Evolutionary conservation across 2,797 vertebrate species (phyloP), one percentile per base, ranked within the genome.

Genomic region (Caiman crocodilus): DNA sequence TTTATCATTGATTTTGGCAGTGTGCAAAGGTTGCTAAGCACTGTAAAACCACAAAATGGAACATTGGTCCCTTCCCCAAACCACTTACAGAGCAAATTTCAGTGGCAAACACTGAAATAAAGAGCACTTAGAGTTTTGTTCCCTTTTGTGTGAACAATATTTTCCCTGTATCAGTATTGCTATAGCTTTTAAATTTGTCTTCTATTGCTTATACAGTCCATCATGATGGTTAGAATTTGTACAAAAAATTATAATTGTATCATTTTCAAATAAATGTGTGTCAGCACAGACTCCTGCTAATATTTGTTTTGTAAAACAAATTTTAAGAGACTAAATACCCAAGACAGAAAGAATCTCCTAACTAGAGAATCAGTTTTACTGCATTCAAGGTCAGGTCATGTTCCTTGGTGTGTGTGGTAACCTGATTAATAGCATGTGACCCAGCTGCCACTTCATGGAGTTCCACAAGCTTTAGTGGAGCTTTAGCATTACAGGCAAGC

Each of bases 161-260:
- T 90, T 64, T 10, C 74, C 90, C 42, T 81, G 16, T 61, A 73
- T 73, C 88, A 65, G 64, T 88, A 94, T 64, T 85, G 64, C 21
- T 84, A 86, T 58, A 78, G 90, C 60, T 77, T 91, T 50, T 88
- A 5, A 88, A 92, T 93, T 96, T 87, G 58, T 83, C 85, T 91
- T 88, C 20, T 57, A 50, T 91, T 89, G 81, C 50, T 83, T 79
- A 42, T 65, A 75, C 55, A 81, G 69, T 65, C 77, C 35, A 25
- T 89, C 59, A 14, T 71, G 81, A 23, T 1, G 2, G 87, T 65
- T 89, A 78, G 57, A 85, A 77, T 79, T 90, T 88, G 81, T 71
- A 74, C 79, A 93, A 88, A 90, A 90, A 92, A 88, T 93, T 95
- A 32, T 60, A 83, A 61, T 63, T 81, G 60, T 9, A 20, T 80